Base-by-base conservation (phyloP, 2,888 invertebrate species). In the Ligdia adustata region DNA sequence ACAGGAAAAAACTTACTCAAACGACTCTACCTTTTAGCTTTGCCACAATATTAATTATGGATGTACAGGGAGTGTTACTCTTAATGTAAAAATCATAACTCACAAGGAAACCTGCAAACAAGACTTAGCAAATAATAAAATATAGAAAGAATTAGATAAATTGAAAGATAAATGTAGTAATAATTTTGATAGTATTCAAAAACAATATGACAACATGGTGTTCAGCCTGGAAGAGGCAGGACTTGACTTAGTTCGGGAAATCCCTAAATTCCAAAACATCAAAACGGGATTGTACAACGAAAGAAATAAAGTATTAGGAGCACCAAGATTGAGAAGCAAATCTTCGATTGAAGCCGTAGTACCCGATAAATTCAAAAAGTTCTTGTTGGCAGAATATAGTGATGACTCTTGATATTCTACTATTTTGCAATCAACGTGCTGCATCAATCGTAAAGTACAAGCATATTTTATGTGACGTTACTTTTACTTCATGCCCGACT, bases 231-330 rank as follows among this genome's bases (percentile, higher is more conserved):
- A 34, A 39, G 20, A 45, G 13, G 45, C n/a, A 9, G 38, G 45
- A 27, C n/a, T 45, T 13, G 18, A 45, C 18, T 9, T 45, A 9
- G 12, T 39, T 27, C 28, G 11, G 9, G 22, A 45, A 32, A 38
- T 45, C 18, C 39, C 41, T 9, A 32, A 37, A 42, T 48, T 48
- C 14, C n/a, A 34, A 20, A 43, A 28, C 31, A 38, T 45, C 11
- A 45, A 46, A 26, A 34, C 42, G 16, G 45, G 46, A 20, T 38
- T 46, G 34, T 39, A 51, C 28, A 51, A 51, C 34, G 38, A 51
- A 24, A 18, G 38, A 32, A 51, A 51, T 38, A 51, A 51, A 46
- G 38, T 52, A 18, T 33, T 46, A 15, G 46, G 46, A 32, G 39
- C 39, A 27, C 24, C 24, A 24, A 24, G 24, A 24, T 24, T 24